Base-by-base conservation (phyloP, 2,113 vertebrate genomes). In the Felis catus region DNA sequence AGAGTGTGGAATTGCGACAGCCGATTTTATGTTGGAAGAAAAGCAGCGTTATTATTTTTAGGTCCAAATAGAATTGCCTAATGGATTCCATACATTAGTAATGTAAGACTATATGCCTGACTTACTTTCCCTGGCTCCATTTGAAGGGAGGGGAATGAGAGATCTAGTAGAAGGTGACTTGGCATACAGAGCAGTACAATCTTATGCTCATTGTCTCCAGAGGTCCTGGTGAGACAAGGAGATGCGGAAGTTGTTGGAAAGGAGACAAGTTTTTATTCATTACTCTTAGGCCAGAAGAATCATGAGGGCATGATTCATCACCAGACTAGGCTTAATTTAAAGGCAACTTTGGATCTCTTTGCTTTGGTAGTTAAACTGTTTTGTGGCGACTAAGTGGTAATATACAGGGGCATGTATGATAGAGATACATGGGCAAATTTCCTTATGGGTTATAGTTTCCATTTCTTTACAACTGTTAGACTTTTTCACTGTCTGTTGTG, bases 1-100 rank as follows among this genome's bases (percentile, higher is more conserved):
- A 87, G 84, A 71, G 45, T 45, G 45, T 90, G 45, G 51, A n/a
- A 81, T 80, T 14, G 13, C 13, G 21, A 94, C 45, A 93, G 78
- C 53, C 71, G 88, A 73, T 88, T 97, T 96, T 88, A 94, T 81
- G 29, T 97, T 98, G 82, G 92, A 97, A 95, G 80, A 90, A 94
- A 96, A 96, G 48, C 85, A n/a, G 33, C 25, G 73, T 96, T 97
- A 93, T 96, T 96, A 88, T 63, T 89, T 97, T 94, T 90, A 95
- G 66, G 90, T 95, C 84, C 90, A 97, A 94, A 80, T 88, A 84
- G 88, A 95, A 92, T 94, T 81, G 80, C 41, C 53, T 97, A 96
- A 97, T 94, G 5, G 39, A 94, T 94, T 97, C 96, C 92, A 97
- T 87, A 97, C 27, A 48, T 78, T 78, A 78, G 74, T 71, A 58